phyloP scores from a whole-genome alignment of 2,888 invertebrate species.

The Aphidius colemani region DNA sequence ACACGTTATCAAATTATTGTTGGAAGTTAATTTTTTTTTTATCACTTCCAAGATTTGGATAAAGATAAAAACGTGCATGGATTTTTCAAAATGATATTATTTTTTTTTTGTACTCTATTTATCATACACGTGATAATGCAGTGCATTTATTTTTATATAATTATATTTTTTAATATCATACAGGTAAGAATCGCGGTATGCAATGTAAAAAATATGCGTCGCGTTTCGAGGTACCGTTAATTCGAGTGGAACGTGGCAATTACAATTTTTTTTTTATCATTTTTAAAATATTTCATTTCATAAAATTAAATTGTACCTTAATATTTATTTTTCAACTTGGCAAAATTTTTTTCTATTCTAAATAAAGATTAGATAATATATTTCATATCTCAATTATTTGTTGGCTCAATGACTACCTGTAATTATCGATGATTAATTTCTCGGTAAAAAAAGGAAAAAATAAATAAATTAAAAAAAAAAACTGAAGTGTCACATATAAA shows the following conservation, averaged over 20 bases:
- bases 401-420: too few species aligned
- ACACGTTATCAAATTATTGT: too few species aligned
- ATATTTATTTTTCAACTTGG: too few species aligned
- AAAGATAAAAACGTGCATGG: too few species aligned
- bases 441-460: background rate
- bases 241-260: constrained; percentile 39
- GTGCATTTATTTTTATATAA: constrained; percentile 4
- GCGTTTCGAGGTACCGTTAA: constrained; percentile 35
- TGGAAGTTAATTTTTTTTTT: too few species aligned
- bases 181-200: constrained; percentile 15
- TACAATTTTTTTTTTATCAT: constrained; percentile 34
- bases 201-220: constrained; percentile 25
- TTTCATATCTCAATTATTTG: background rate
- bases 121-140: background rate
- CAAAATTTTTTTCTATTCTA: too few species aligned
- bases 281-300: constrained; percentile 11
- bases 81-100: too few species aligned
- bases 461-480: background rate
- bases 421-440: too few species aligned
- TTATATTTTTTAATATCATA: background rate
- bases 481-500: background rate
- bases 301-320: too few species aligned
- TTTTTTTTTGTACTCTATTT: too few species aligned
- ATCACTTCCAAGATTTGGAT: too few species aligned
- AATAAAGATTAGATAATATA: background rate